Base-by-base conservation (phyloP, 2,797 vertebrate species). In the Psittacula echo region DNA sequence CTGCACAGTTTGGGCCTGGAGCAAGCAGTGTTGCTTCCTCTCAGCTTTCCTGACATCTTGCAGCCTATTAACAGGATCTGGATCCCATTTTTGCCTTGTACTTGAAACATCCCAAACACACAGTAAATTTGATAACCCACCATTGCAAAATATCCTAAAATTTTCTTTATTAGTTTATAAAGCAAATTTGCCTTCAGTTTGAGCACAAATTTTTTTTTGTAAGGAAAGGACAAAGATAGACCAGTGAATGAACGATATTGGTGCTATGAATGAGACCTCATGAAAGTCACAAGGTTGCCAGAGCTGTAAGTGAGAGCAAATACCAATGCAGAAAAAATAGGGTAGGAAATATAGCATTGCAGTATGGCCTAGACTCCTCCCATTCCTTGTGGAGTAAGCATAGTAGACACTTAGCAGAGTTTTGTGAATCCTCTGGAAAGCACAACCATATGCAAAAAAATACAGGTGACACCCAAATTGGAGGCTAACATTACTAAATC, bases 121-220 rank as follows among this genome's bases (percentile, higher is more conserved):
- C 0, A 0, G 2, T 2, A 22, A 77, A 19, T 21, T 54, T 5
- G 2, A 30, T 53, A 14, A 9, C 5, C 23, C 66, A 23, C 2
- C 8, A 0, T 4, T 17, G 10, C 0, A 2, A 42, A 45, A 76
- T 23, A 29, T 19, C 34, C 7, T 11, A 4, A 54, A 34, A 39
- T 39, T 27, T 12, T 44, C 68, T 11, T 18, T 26, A 2, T 14
- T 5, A 39, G 6, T 29, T 83, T 34, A 13, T 18, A 29, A 82
- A 47, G 2, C 5, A 27, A 73, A 11, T 2, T 17, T 1, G 6
- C 6, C n/a, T 45, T 42, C 45, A 23, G 18, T 23, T 24, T 70
- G 30, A 47, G 11, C 11, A 34, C n/a, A 51, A 9, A 2, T 34
- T 34, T 12, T 17, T 62, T n/a, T 56, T 47, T 34, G 26, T 58